Evolutionary conservation across 1,140 invertebrate species (phyloP).

Genomic region (Drosophila sechellia): DNA sequence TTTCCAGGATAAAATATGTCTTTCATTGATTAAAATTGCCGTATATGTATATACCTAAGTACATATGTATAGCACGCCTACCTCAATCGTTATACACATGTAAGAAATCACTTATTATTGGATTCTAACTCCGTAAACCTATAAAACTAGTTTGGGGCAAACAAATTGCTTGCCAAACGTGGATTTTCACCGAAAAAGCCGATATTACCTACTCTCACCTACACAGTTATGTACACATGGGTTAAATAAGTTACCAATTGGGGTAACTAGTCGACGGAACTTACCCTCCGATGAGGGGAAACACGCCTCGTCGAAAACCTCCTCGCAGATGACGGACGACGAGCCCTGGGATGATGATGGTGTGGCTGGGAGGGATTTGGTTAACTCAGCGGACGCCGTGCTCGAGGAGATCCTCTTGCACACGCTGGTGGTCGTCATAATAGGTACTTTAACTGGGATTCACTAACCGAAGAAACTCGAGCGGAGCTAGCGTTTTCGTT

Average conservation of each 20-base stretch:
- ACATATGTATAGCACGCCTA: too few relatives aligned
- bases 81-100: too few relatives aligned
- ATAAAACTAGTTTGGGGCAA: too few relatives aligned
- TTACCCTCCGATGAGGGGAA: slow-evolving; percentile 91
- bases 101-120: too few relatives aligned
- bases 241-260: too few relatives aligned
- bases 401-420: slow-evolving; percentile 40
- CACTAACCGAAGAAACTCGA: slow-evolving; percentile 1
- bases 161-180: too few relatives aligned
- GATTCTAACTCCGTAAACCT: too few relatives aligned
- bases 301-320: slow-evolving; percentile 92
- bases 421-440: slow-evolving; percentile 46
- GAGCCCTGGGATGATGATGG: slow-evolving; percentile 82
- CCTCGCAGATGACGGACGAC: slow-evolving; percentile 90
- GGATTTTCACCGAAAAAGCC: too few relatives aligned
- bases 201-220: not conserved
- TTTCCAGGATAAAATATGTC: too few relatives aligned
- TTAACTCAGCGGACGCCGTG: slow-evolving; percentile 34
- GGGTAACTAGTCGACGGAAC: slow-evolving; percentile 20
- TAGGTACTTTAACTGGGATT: not conserved
- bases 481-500: not conserved
- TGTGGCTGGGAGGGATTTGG: slow-evolving; percentile 39
- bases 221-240: not conserved
- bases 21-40: too few relatives aligned
- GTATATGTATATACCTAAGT: too few relatives aligned